Conservation (phyloP, 1,140 invertebrate genomes). For the Drosophila pruinosa region DNA sequence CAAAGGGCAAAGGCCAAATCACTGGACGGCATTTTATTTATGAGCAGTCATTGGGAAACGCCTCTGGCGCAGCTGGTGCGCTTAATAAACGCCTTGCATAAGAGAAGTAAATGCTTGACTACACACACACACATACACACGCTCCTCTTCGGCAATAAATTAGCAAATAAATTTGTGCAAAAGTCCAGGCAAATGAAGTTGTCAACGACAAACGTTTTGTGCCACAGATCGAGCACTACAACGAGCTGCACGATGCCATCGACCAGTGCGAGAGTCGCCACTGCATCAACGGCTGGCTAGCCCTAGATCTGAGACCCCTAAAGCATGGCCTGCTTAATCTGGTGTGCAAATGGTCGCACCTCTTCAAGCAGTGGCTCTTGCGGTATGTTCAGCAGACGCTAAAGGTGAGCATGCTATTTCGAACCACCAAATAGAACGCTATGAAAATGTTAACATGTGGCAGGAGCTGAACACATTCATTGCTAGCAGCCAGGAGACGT, state of each 20-base stretch:
- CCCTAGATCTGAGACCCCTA: slow-evolving; percentile 87
- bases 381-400: slow-evolving; percentile 85
- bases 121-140: slow-evolving; percentile 27
- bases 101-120: slow-evolving; percentile 1
- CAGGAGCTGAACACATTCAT: slow-evolving; percentile 86
- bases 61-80: slow-evolving; percentile 68
- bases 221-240: slow-evolving; percentile 77
- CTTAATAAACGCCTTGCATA: slow-evolving; percentile 59
- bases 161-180: slow-evolving; percentile 68
- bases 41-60: slow-evolving; percentile 70
- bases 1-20: slow-evolving; percentile 46
- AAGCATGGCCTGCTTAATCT: slow-evolving; percentile 88
- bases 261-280: slow-evolving; percentile 60
- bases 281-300: slow-evolving; percentile 87
- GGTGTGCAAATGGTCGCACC: slow-evolving; percentile 88
- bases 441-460: slow-evolving; percentile 82
- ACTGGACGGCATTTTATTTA: slow-evolving; percentile 72
- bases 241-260: slow-evolving; percentile 71
- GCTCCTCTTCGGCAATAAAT: slow-evolving; percentile 38
- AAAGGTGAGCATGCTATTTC: slow-evolving; percentile 82
- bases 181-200: slow-evolving; percentile 50
- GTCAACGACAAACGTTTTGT: slow-evolving; percentile 27
- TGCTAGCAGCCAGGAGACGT: slow-evolving; percentile 84
- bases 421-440: slow-evolving; percentile 87
- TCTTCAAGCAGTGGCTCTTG: slow-evolving; percentile 89